Evolutionary conservation across 2,113 vertebrate genomes (phyloP), one percentile per base, ranked within the genome.

Genomic region (Protomyctophum bolini): DNA sequence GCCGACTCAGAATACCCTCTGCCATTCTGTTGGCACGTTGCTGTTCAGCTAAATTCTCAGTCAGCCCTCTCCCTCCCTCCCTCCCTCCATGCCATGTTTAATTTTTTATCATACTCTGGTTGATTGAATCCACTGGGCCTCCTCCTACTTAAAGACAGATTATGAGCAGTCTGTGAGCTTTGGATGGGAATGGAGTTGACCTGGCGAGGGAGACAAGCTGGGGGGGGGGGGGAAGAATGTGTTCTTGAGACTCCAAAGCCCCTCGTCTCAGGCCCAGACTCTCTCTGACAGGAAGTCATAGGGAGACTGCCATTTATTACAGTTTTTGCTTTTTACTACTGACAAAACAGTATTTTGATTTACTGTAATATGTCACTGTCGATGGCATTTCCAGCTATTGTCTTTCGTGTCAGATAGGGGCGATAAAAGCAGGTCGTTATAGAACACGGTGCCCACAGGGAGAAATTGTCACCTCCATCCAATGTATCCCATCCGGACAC

Each of bases 351-450:
- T 8, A 48, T 33, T 63, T 58, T 4, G 57, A 57, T 66, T 72
- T 78, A 72, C 69, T 68, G 75, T 68, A 61, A 12, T 47, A 60
- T 75, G 59, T 58, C 60, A 56, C 9, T 11, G 3, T 8, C 28
- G 8, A 12, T 51, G 58, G 29, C 7, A 6, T 72, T 83, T 84
- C 85, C 85, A 77, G 65, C 70, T 8, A 80, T 87, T 86, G 85
- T 83, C 10, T 73, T 72, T 45, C 7, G 10, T 59, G 9, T 61
- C 59, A 66, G 57, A n/a, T 68, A 52, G 55, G 21, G 72, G 48
- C 49, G 62, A 47, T 65, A 4, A 54, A 10, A 74, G 49, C 12
- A 51, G 41, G 58, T 12, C 15, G 49, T 21, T 56, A 12, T 56
- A 12, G 33, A 76, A 64, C 46, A 57, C 55, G 9, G 7, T 33